These are phyloP conservation scores for Rhopalosiphum padi DNA, from an alignment of 1,140 invertebrate species.

Conservation along the genomic window DNA sequence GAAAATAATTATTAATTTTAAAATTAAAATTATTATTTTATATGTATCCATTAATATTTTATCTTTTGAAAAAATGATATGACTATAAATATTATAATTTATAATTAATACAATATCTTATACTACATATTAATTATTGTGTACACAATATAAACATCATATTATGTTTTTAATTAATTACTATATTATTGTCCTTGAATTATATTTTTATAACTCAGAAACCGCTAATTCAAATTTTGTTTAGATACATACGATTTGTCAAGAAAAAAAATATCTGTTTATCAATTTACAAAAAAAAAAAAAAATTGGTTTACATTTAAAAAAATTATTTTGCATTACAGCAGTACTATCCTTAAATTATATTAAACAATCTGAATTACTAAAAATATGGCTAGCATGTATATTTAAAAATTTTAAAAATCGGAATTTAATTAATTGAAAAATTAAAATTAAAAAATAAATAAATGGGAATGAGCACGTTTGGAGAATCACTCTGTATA, in stretches of 20 bases:
- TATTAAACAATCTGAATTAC: not conserved
- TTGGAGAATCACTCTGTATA: not conserved
- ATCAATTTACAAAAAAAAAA: too few species aligned
- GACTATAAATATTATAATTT: not conserved
- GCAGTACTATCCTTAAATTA: not conserved
- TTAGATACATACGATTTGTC: not conserved
- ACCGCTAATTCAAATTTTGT: not conserved
- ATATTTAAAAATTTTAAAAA: not conserved
- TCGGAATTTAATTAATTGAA: not conserved
- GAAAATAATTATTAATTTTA: not conserved
- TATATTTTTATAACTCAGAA: not conserved
- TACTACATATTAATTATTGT: not conserved
- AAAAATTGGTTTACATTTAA: not conserved
- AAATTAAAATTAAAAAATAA: too few species aligned
- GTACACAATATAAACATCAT: not conserved
- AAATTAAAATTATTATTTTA: not conserved
- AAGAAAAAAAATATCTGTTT: not conserved
- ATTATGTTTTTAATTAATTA: not conserved
- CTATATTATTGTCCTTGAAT: not conserved
- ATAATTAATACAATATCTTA: not conserved
- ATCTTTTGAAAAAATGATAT: not conserved
- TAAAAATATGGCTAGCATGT: not conserved
- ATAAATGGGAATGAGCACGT: not conserved
- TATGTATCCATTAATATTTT: not conserved
- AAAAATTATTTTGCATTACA: too few species aligned